Percentiles rank a stretch among this genome's conserved stretches.
These are phyloP conservation scores for Cercopithecus petaurista DNA, from an alignment of 2,797 vertebrate genomes.

Conservation along the genomic window DNA sequence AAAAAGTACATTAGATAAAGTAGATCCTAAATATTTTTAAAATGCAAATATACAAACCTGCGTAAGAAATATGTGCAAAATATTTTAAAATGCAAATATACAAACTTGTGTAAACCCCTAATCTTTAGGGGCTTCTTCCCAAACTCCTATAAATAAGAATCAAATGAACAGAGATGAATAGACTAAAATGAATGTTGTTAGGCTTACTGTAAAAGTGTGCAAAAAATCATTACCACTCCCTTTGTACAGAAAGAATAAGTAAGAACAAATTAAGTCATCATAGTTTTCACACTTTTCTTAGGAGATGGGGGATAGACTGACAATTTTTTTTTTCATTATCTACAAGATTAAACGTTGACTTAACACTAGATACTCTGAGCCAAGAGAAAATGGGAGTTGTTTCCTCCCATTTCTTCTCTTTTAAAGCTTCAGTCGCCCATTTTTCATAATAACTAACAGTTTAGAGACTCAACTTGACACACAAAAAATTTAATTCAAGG, in stretches of 20 bases:
- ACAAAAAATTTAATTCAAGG: slow-evolving; percentile 46
- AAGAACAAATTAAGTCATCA: not conserved
- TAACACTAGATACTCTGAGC: not conserved
- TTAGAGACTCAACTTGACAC: not conserved
- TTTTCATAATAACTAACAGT: not conserved
- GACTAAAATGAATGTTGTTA: not conserved
- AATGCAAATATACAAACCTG: slow-evolving; percentile 9
- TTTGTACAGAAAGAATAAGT: not conserved
- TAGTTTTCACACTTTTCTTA: slow-evolving; percentile 38
- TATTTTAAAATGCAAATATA: slow-evolving; percentile 25
- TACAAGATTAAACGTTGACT: slow-evolving; percentile 25
- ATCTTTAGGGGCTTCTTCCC: not conserved
- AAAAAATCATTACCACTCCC: not conserved
- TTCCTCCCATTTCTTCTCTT: slow-evolving; percentile 40
- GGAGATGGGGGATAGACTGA: not conserved
- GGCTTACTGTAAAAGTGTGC: not conserved
- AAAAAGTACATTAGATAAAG: not conserved
- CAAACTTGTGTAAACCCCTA: not conserved
- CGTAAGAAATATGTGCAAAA: not conserved
- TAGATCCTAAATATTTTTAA: not conserved
- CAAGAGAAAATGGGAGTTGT: not conserved
- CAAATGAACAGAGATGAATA: not conserved
- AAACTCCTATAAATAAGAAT: not conserved
- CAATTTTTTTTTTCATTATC: not conserved
- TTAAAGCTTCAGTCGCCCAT: not conserved